Conservation (phyloP, 2,113 vertebrate genomes). For the Rhadina sibilatrix region DNA sequence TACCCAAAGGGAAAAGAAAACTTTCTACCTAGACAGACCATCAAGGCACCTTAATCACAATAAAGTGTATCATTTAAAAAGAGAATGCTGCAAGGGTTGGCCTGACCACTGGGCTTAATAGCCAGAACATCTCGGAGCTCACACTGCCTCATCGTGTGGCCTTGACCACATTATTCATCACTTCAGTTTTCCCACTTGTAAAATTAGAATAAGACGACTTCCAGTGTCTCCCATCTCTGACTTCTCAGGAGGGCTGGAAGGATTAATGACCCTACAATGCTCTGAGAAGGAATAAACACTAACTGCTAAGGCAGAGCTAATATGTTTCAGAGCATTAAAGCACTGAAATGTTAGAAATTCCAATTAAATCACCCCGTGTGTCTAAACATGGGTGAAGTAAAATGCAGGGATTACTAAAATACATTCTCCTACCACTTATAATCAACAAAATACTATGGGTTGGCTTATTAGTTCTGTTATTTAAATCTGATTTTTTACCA, state of each 20-base stretch:
- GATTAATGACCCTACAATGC: slow-evolving; percentile 2
- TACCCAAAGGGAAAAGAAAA: background rate
- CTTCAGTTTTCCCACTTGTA: background rate
- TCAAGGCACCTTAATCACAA: background rate
- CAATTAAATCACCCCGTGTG: background rate
- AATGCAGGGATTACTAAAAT: background rate
- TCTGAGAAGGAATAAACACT: background rate
- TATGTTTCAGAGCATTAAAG: background rate
- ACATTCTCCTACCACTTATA: background rate
- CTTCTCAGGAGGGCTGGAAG: background rate
- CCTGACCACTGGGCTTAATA: background rate
- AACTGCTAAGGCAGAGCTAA: background rate
- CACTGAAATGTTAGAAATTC: background rate
- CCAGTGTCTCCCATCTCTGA: background rate
- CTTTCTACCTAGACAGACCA: background rate
- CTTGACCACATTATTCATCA: slow-evolving; percentile 3
- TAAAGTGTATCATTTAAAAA: background rate
- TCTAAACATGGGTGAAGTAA: background rate
- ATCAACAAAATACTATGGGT: background rate
- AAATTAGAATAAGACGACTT: background rate
- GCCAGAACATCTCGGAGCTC: background rate
- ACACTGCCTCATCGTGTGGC: background rate
- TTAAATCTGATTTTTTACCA: background rate
- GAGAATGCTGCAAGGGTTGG: background rate
- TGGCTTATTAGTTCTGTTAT: background rate